These are phyloP conservation scores for Parazoanthus swiftii DNA, from an alignment of 92 coral and sea anemone genomes.

Conservation along the genomic window DNA sequence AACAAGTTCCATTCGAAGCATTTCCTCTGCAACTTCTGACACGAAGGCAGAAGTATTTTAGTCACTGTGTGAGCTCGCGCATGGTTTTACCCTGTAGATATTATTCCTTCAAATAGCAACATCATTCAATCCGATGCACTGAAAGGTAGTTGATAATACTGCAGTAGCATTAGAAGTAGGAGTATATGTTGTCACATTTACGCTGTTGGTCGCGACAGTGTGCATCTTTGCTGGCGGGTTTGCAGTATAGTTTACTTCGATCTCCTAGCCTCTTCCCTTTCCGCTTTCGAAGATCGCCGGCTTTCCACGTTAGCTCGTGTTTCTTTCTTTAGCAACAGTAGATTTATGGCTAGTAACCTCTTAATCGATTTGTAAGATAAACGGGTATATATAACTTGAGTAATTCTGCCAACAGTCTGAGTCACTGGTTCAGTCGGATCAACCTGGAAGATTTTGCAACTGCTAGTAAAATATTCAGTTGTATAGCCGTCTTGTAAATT, in stretches of 20 bases:
- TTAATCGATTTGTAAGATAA: background rate
- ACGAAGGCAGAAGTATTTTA: background rate
- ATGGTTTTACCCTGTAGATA: background rate
- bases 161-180: background rate
- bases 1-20: slow-evolving; percentile 18
- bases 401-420: background rate
- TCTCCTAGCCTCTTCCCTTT: background rate
- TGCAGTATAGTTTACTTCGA: background rate
- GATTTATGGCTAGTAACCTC: too few relatives aligned
- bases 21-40: background rate
- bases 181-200: background rate
- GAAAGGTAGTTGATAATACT: background rate
- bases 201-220: background rate
- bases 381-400: background rate
- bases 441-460: background rate
- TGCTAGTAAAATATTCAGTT: slow-evolving; percentile 7
- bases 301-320: background rate
- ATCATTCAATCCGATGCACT: background rate
- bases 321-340: background rate
- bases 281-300: background rate
- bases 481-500: slow-evolving; percentile 6
- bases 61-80: background rate
- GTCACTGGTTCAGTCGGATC: background rate
- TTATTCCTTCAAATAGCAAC: background rate
- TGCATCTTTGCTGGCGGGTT: background rate